Percentiles rank a stretch among this genome's conserved stretches.
Evolutionary conservation across 2,888 invertebrate species (phyloP).

Genomic region (Epirrhoe alternata): DNA sequence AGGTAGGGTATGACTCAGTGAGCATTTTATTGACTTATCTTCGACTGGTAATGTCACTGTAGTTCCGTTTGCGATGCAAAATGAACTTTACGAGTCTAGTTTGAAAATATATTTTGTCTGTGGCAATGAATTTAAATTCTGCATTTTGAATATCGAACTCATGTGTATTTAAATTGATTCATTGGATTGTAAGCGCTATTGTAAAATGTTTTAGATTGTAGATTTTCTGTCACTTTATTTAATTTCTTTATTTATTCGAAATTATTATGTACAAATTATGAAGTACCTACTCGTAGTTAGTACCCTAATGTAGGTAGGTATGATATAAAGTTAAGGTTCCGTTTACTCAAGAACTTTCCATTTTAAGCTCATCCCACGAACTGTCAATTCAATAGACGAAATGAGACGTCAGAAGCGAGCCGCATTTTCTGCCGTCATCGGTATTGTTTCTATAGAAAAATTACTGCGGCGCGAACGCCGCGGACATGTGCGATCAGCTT

Average conservation of each 20-base stretch:
- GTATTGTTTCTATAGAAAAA: too few relatives aligned
- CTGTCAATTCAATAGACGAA: too few relatives aligned
- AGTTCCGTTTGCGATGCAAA: slow-evolving; percentile 7
- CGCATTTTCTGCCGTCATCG: too few relatives aligned
- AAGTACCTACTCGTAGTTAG: too few relatives aligned
- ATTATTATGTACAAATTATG: too few relatives aligned
- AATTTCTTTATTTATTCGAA: not conserved
- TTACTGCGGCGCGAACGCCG: too few relatives aligned
- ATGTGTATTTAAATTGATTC: not conserved
- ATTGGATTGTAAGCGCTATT: not conserved
- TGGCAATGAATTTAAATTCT: not conserved
- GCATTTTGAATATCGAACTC: not conserved
- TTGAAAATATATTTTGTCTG: not conserved
- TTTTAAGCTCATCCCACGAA: too few relatives aligned
- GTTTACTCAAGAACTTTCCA: too few relatives aligned
- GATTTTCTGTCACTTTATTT: not conserved
- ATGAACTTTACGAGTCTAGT: not conserved
- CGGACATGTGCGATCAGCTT: too few relatives aligned
- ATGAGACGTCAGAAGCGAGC: too few relatives aligned
- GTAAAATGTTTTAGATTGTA: not conserved
- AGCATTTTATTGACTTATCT: slow-evolving; percentile 65
- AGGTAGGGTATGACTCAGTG: slow-evolving; percentile 53
- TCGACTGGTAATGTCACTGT: slow-evolving; percentile 10
- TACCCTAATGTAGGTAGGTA: too few relatives aligned
- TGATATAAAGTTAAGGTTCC: too few relatives aligned